Evolutionary conservation across 2,113 vertebrate species (phyloP).

Genomic region (Cebus imitator): DNA sequence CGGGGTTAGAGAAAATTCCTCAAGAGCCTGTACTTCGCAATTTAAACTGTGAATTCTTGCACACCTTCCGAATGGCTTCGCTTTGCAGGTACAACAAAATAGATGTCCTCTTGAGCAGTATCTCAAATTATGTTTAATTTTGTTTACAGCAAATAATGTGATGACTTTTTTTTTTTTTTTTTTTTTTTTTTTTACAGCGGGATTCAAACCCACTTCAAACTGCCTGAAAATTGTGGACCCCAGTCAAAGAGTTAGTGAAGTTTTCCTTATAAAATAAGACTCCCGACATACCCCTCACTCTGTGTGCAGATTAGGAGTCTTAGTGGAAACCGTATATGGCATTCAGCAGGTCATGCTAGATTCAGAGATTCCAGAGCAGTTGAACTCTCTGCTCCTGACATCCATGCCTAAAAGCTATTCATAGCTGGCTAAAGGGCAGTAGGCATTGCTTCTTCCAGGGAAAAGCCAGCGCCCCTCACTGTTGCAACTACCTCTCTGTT

Average conservation of each 20-base stretch:
- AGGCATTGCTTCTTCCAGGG: not conserved
- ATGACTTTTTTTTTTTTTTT: not conserved
- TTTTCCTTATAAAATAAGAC: not conserved
- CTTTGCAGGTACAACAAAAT: accelerated
- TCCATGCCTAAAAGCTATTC: accelerated
- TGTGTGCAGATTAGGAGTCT: not conserved
- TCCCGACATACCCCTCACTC: accelerated
- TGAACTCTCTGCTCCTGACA: not conserved
- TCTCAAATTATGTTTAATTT: not conserved
- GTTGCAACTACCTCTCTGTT: not conserved
- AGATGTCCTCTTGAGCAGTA: not conserved
- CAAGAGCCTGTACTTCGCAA: not conserved
- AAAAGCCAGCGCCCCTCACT: too few relatives aligned
- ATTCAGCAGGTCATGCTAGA: accelerated
- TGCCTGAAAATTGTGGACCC: too few relatives aligned
- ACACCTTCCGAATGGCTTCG: too few relatives aligned
- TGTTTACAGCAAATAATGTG: not conserved
- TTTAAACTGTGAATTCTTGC: not conserved
- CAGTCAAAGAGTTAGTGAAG: not conserved
- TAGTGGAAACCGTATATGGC: not conserved
- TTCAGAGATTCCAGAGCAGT: not conserved
- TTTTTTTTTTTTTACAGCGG: not conserved
- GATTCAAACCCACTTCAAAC: not conserved
- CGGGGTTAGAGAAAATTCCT: accelerated
- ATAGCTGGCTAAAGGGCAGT: accelerated